phyloP scores from a whole-genome alignment of 1,140 invertebrate species.

The Chionoecetes opilio region DNA sequence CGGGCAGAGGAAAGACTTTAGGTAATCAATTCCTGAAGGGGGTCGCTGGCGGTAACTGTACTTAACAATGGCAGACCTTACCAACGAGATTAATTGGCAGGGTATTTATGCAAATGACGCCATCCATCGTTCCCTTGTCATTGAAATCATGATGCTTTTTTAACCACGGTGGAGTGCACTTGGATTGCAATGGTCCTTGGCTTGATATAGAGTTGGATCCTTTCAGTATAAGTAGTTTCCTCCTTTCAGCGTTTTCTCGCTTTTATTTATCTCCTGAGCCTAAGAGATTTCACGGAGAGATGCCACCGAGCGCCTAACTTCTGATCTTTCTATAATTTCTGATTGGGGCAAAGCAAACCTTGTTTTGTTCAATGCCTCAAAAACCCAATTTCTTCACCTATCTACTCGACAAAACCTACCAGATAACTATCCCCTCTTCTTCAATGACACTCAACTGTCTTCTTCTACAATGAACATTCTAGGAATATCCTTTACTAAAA shows the following conservation, averaged over 20 bases:
- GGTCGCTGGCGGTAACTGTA: not conserved
- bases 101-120: constrained; percentile 64
- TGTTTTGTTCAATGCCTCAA: too few species aligned
- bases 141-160: constrained; percentile 62
- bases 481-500: too few species aligned
- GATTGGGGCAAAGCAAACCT: too few species aligned
- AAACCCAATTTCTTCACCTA: too few species aligned
- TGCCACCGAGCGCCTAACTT: too few species aligned
- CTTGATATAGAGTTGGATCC: constrained; percentile 1
- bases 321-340: too few species aligned
- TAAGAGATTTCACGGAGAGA: too few species aligned
- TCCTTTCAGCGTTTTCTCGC: constrained; percentile 27
- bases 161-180: constrained; percentile 47
- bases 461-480: too few species aligned
- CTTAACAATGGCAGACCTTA: constrained; percentile 39
- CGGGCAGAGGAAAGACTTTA: not conserved
- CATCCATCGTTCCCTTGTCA: constrained; percentile 71
- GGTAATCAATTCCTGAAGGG: constrained; percentile 1
- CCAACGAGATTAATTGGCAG: constrained; percentile 58
- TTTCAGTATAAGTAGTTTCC: constrained; percentile 48
- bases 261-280: not conserved
- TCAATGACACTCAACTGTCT: too few species aligned
- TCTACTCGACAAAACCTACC: too few species aligned
- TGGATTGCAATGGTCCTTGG: constrained; percentile 45
- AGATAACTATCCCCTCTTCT: too few species aligned